Evolutionary conservation across 2,113 vertebrate genomes (phyloP), one percentile per base, ranked within the genome.

Genomic region (Spea bombifrons): DNA sequence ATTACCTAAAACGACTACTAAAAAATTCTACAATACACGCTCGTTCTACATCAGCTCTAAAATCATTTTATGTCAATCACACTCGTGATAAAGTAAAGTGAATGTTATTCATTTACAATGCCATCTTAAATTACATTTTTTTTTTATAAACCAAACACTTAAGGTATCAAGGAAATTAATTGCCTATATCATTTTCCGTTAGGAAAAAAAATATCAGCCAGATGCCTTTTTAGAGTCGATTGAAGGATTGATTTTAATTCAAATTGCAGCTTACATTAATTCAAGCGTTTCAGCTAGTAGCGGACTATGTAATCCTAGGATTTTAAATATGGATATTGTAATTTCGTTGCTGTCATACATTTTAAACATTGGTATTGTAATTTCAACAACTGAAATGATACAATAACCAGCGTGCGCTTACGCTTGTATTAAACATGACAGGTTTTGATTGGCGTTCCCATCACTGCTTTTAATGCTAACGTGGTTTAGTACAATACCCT

Each of bases 171-270:
- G 78, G 17, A 82, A 83, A 81, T 84, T 88, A 88, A 82, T 84
- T 84, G 83, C 78, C 75, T 50, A 78, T 81, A 83, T 85, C 83
- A 80, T 83, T 83, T 76, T 85, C 78, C 81, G 78, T 83, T 84
- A 83, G 84, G 84, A 80, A 87, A 87, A n/a, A 85, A 84, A 87
- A 85, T 84, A 73, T 82, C 48, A 66, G 17, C 46, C 76, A 7
- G 76, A 43, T 83, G 48, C 73, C 72, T 83, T 81, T 86, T 84
- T 17, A 78, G 84, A 84, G 74, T 86, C 82, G 81, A 45, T 83
- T 0, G 3, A 78, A 86, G 74, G 73, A 86, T 87, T 85, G 88
- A 88, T 90, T 92, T 93, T 88, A 88, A 86, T 86, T 89, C 84
- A 83, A 86, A 86, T 85, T 90, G 83, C 84, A 84, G 89, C 88